Base-by-base conservation (phyloP, 2,888 invertebrate genomes). In the Lottia scabra region DNA sequence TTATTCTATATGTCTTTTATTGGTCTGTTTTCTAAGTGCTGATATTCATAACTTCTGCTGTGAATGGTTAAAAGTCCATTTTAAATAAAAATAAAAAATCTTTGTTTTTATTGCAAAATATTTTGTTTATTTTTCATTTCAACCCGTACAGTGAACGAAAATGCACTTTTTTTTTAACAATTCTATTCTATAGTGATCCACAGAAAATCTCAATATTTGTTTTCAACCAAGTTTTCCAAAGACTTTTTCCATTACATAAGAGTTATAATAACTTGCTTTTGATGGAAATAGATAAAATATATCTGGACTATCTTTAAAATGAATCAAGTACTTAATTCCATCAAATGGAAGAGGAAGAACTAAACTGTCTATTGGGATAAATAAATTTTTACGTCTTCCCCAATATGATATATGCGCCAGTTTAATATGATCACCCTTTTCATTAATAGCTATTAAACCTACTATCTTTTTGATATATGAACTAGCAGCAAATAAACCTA, bases 31-130 rank as follows among this genome's bases (percentile, higher is more conserved):
- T 38, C 10, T 23, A 56, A 56, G 56, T 56, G 56, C 56, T 56
- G 56, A 56, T 56, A 56, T 56, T 56, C 56, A 56, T 56, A 70
- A 70, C 70, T 70, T 70, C 70, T 70, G 70, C 70, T 70, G 70
- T 64, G 62, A 65, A 64, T 46, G 46, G 26, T 65, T 12, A 56
- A 56, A 65, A 64, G 48, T 70, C 63, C 70, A 65, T 70, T 70
- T 70, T 64, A 64, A 70, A 63, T 63, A 69, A 69, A 56, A 65
- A 65, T 45, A 64, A 70, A 70, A 70, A 45, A 65, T 46, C 65
- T 70, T 64, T 65, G 70, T 70, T 70, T 70, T 70, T 70, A 70
- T 46, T 70, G 70, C 70, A 70, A 46, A 27, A 46, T 15, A 13
- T 45, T 27, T 45, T 65, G 23, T 65, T 38, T 66, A 43, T 66